phyloP scores from a whole-genome alignment of 2,888 invertebrate species.

The Spisula solida region DNA sequence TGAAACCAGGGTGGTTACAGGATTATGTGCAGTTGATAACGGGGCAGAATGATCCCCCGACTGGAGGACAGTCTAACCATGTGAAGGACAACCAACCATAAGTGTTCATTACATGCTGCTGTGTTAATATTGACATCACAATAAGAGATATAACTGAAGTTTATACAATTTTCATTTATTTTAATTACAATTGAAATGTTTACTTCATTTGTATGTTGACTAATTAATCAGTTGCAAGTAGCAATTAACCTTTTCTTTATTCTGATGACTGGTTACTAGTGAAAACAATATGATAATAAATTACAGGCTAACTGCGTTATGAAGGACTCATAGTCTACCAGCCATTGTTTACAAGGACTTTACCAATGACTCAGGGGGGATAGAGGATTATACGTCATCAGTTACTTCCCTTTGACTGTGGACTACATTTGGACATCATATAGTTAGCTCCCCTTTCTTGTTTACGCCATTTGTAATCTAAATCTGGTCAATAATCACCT shows the following conservation, averaged over 20 bases:
- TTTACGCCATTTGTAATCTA: no score
- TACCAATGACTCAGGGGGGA: neutral
- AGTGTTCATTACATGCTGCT: slow-evolving; percentile 16
- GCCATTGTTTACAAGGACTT: no score
- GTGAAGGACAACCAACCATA: slow-evolving; percentile 24
- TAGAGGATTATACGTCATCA: no score
- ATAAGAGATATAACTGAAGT: neutral
- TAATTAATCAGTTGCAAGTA: slow-evolving; percentile 29
- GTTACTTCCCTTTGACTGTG: no score
- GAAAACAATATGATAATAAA: no score
- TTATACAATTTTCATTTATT: neutral
- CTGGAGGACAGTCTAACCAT: slow-evolving; percentile 22
- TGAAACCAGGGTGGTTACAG: slow-evolving; percentile 24
- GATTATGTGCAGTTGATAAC: slow-evolving; percentile 35
- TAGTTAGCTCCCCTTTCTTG: no score
- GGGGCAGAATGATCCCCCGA: slow-evolving; percentile 29
- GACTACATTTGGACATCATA: no score
- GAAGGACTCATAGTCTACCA: neutral
- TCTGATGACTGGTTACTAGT: slow-evolving; percentile 7
- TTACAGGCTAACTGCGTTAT: neutral
- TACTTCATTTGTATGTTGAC: slow-evolving; percentile 34
- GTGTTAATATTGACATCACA: no score
- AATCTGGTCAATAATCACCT: no score
- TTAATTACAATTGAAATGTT: slow-evolving; percentile 32
- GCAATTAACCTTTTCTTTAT: slow-evolving; percentile 17